A percentile compares a stretch with the other conserved stretches of the same genome.
Evolutionary conservation across 2,113 vertebrate genomes (phyloP).

Genomic region (Deroptyus accipitrinus): DNA sequence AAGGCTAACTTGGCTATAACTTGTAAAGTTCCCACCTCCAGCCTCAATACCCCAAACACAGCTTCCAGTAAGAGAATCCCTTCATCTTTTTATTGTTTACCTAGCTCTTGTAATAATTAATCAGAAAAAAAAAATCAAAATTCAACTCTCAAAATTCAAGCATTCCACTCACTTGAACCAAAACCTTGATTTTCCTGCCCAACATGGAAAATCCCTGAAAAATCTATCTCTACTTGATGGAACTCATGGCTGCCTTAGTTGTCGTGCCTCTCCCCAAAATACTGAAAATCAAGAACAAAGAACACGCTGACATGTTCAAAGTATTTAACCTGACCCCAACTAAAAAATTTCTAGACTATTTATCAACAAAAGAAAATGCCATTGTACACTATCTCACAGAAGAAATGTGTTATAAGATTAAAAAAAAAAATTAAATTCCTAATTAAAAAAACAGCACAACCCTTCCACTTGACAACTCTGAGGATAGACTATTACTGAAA

Average conservation of each 20-base stretch:
- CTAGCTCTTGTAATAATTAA: not conserved
- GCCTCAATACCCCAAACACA: not conserved
- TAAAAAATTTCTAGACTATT: not conserved
- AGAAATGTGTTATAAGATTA: not conserved
- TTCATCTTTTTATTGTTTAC: not conserved
- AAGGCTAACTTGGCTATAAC: not conserved
- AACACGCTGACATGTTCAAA: not conserved
- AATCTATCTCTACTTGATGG: not conserved
- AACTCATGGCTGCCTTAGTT: not conserved
- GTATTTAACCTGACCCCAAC: not conserved
- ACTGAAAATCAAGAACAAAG: not conserved
- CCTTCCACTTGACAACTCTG: not conserved
- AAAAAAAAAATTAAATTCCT: conserved; percentile 1
- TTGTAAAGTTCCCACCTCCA: not conserved
- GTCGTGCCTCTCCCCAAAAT: not conserved
- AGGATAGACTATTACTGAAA: not conserved
- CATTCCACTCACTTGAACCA: not conserved
- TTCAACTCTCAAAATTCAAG: not conserved
- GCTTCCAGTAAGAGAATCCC: not conserved
- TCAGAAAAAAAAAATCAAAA: not conserved
- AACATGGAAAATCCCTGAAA: accelerated
- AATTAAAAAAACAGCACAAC: not conserved
- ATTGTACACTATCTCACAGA: not conserved
- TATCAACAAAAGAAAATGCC: not conserved
- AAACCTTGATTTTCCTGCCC: not conserved